A percentile compares a stretch with the other conserved stretches of the same genome.
Conservation (phyloP, 2,888 invertebrate species). For the Chrysotoxum bicinctum region DNA sequence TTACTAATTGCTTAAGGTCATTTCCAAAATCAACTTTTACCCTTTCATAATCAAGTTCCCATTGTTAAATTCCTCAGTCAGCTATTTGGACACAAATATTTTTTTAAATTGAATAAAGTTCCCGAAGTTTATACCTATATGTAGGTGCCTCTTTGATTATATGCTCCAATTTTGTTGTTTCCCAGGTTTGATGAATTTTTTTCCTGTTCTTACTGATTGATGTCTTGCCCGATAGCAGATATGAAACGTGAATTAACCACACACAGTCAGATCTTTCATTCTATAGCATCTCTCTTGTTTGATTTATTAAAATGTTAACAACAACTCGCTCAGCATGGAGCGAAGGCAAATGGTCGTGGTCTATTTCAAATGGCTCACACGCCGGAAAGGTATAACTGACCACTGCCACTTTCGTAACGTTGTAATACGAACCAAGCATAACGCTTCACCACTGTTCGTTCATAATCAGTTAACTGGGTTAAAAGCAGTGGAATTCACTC, state of each 20-base stretch:
- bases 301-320: conserved; percentile 38
- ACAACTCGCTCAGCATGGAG: conserved; percentile 6
- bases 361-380: conserved; percentile 67
- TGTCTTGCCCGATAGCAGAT: conserved; percentile 42
- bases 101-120: conserved; percentile 45
- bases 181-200: conserved; percentile 1
- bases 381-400: conserved; percentile 69
- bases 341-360: conserved; percentile 58
- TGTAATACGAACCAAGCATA: conserved; percentile 53
- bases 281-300: conserved; percentile 15
- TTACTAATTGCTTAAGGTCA: conserved; percentile 66
- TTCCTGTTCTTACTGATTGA: conserved; percentile 44
- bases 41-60: conserved; percentile 44
- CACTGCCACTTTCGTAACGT: conserved; percentile 65
- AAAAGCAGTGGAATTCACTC: conserved; percentile 66
- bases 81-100: conserved; percentile 14
- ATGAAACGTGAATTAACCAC: conserved; percentile 26
- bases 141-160: conserved; percentile 7
- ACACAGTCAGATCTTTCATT: conserved; percentile 20
- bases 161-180: conserved; percentile 17
- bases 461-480: conserved; percentile 72
- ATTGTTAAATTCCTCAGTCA: conserved; percentile 20
- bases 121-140: background rate
- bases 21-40: conserved; percentile 60
- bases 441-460: conserved; percentile 36